phyloP scores from a whole-genome alignment of 2,113 vertebrate genomes.

The Probosciger aterrimus region DNA sequence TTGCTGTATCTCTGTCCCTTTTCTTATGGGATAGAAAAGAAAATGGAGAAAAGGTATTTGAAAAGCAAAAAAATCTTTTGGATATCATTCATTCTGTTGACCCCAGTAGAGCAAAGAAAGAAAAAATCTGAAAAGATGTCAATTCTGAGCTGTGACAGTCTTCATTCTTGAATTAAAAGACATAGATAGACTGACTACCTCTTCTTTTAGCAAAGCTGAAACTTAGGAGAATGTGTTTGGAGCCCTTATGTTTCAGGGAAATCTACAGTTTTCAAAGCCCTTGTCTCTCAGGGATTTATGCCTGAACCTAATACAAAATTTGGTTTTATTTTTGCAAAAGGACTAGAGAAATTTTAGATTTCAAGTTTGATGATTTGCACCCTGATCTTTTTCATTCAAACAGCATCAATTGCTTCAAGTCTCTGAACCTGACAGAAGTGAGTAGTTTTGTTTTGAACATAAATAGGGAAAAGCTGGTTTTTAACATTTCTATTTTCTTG shows the following conservation, averaged over 20 bases:
- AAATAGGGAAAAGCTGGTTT: background rate
- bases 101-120: background rate
- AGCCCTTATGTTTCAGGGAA: background rate
- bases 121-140: background rate
- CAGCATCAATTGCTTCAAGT: background rate
- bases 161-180: background rate
- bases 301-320: background rate
- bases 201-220: background rate
- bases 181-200: background rate
- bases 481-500: background rate
- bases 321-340: background rate
- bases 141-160: background rate
- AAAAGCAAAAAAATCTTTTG: background rate
- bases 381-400: background rate
- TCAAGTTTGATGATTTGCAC: background rate
- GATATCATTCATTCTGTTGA: background rate
- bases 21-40: background rate
- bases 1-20: background rate
- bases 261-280: background rate
- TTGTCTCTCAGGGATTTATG: background rate
- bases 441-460: background rate
- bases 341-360: background rate
- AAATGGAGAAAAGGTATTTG: background rate
- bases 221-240: background rate
- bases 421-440: background rate